Evolutionary conservation across 1,140 invertebrate species (phyloP), one percentile per base, ranked within the genome.

Genomic region (Euborellia annulipes): DNA sequence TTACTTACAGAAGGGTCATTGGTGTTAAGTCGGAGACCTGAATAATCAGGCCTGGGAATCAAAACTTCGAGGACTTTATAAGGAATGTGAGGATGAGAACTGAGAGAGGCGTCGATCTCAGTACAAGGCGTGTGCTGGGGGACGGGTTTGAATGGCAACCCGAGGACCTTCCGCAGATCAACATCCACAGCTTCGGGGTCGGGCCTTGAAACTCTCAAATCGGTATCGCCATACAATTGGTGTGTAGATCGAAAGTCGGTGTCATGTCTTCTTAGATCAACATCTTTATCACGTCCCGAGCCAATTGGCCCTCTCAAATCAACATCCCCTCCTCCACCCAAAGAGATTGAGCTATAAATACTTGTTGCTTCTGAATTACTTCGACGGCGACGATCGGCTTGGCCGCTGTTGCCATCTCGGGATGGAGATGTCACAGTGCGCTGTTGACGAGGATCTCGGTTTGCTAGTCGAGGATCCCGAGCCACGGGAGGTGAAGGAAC

Each of bases 41-140:
- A 73, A 53, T 84, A 88, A 55, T 82, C 77, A 0, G 81, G 78
- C 36, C 74, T 64, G 0, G 81, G 79, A 51, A 84, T 76, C 46
- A 76, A 73, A 17, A 85, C 73, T 3, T 73, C 59, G 27, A 70
- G 58, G 19, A 79, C 67, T 57, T 76, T 78, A 64, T 80, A 88
- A 1, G 61, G 51, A 22, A 85, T 75, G 1, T 78, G 79, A 0
- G 75, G 72, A 63, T 88, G 84, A 40, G 78, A 79, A 21, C 73
- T 75, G 22, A 84, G 70, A 9, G 82, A 84, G 4, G 80, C 85
- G 56, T 87, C 79, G 44, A 90, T 87, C 66, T 89, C 85, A 1
- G 75, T 83, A 22, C 85, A 84, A 2, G 85, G 82, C 14, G 79
- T 70, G 52, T 85, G 85, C 47, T 83, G 75, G 13, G 78, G 77